phyloP scores from a whole-genome alignment of 1,140 invertebrate species.

The Ceratoteleas bidentatus region DNA sequence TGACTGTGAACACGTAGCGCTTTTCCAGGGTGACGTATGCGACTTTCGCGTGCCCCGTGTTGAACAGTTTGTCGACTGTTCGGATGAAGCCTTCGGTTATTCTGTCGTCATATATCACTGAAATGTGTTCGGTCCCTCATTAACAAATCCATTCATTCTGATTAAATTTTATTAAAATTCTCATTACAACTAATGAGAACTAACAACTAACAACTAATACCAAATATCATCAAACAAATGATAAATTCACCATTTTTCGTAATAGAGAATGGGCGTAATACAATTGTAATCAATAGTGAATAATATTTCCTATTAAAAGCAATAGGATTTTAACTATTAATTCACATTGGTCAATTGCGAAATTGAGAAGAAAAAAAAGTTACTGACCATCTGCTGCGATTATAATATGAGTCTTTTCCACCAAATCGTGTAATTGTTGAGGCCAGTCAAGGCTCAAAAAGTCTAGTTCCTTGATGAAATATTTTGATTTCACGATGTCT shows the following conservation, averaged over 20 bases:
- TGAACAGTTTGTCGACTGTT: constrained; percentile 87
- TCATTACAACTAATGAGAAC: too few relatives aligned
- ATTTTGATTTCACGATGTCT: constrained; percentile 81
- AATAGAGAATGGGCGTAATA: too few relatives aligned
- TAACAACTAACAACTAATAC: too few relatives aligned
- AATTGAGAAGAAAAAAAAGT: too few relatives aligned
- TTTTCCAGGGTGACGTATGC: constrained; percentile 93
- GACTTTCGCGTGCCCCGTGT: constrained; percentile 82
- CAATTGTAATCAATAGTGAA: too few relatives aligned
- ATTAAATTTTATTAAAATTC: too few relatives aligned
- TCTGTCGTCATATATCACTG: constrained; percentile 93
- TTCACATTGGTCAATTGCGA: too few relatives aligned
- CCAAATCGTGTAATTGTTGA: constrained; percentile 80
- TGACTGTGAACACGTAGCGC: constrained; percentile 91
- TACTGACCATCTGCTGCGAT: constrained; percentile 90
- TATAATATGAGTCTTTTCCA: constrained; percentile 83
- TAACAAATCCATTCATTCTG: too few relatives aligned
- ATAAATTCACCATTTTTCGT: too few relatives aligned
- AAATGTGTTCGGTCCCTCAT: constrained; percentile 71
- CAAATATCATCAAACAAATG: too few relatives aligned
- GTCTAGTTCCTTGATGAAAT: constrained; percentile 84
- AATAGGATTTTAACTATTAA: too few relatives aligned
- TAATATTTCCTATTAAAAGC: too few relatives aligned
- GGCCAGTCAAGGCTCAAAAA: constrained; percentile 85
- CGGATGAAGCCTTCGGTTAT: constrained; percentile 91